phyloP scores from a whole-genome alignment of 2,888 invertebrate genomes.

The Drosophila dives region DNA sequence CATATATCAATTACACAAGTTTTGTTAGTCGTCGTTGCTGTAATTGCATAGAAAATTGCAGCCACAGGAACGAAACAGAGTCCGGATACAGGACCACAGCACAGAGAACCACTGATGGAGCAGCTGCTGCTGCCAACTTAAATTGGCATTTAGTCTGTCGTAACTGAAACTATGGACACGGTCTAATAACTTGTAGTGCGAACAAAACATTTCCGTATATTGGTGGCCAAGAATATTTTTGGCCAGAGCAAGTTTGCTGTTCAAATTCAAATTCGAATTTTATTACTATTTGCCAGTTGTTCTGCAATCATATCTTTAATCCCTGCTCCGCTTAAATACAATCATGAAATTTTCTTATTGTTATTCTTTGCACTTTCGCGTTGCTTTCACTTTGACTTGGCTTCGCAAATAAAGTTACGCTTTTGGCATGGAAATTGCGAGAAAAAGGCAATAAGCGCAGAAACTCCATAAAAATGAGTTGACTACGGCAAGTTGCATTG shows the following conservation, averaged over 20 bases:
- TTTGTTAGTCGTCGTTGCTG: slow-evolving; percentile 49
- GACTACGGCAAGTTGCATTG: slow-evolving; percentile 1
- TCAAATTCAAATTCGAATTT: slow-evolving; percentile 41
- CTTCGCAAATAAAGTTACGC: slow-evolving; percentile 63
- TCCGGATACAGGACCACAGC: slow-evolving; percentile 5
- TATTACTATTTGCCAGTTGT: slow-evolving; percentile 17
- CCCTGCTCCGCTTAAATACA: slow-evolving; percentile 20
- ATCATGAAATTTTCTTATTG: slow-evolving; percentile 52
- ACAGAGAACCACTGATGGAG: slow-evolving; percentile 4
- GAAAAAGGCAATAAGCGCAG: slow-evolving; percentile 27
- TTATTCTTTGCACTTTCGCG: slow-evolving; percentile 42
- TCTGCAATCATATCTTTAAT: not conserved
- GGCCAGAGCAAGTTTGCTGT: slow-evolving; percentile 18
- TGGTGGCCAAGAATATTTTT: slow-evolving; percentile 26
- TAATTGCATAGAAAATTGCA: slow-evolving; percentile 69
- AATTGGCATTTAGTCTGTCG: slow-evolving; percentile 59
- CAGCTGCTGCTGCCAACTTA: slow-evolving; percentile 22
- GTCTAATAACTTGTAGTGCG: slow-evolving; percentile 57
- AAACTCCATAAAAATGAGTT: slow-evolving; percentile 41
- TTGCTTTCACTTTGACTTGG: slow-evolving; percentile 44
- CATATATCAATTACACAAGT: slow-evolving; percentile 77
- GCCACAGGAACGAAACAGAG: slow-evolving; percentile 30
- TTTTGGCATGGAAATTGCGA: slow-evolving; percentile 47
- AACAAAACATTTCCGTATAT: slow-evolving; percentile 55
- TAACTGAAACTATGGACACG: slow-evolving; percentile 37